Evolutionary conservation across 1,140 invertebrate species (phyloP).

Genomic region (Pachypsylla venusta): DNA sequence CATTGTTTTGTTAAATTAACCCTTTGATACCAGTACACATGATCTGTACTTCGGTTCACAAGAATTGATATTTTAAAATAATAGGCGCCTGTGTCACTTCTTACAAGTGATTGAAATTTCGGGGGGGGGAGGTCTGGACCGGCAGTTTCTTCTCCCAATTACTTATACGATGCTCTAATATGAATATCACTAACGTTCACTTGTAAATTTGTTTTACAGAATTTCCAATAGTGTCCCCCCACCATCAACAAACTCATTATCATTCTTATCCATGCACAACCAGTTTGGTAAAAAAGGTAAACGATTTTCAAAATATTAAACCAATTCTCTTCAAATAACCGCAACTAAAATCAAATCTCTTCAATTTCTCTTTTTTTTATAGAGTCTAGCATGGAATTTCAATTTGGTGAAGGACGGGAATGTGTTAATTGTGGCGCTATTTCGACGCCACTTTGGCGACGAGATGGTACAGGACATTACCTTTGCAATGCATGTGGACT

Average conservation of each 20-base stretch:
- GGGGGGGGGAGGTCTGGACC: too few relatives aligned
- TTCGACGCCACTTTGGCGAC: slow-evolving; percentile 85
- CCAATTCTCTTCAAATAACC: background rate
- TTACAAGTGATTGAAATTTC: too few relatives aligned
- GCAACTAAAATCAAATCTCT: background rate
- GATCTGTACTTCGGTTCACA: too few relatives aligned
- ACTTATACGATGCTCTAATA: too few relatives aligned
- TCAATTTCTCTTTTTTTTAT: slow-evolving; percentile 16
- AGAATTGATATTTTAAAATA: too few relatives aligned
- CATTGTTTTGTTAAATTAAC: too few relatives aligned
- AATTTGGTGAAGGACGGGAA: slow-evolving; percentile 75
- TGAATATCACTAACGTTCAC: too few relatives aligned
- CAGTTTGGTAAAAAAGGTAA: background rate
- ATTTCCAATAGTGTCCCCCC: background rate
- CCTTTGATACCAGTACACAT: too few relatives aligned
- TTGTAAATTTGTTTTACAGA: too few relatives aligned
- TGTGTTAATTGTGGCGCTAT: slow-evolving; percentile 96
- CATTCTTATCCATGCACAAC: background rate
- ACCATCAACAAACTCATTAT: background rate
- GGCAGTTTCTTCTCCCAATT: too few relatives aligned
- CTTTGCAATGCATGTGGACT: slow-evolving; percentile 95
- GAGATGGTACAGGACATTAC: slow-evolving; percentile 92
- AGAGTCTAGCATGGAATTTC: slow-evolving; percentile 65
- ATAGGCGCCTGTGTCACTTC: too few relatives aligned
- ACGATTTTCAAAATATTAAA: too few relatives aligned